A percentile compares a stretch with the other conserved stretches of the same genome.
Evolutionary conservation across 1,140 invertebrate species (phyloP).

Genomic region (Drosophila suzukii): DNA sequence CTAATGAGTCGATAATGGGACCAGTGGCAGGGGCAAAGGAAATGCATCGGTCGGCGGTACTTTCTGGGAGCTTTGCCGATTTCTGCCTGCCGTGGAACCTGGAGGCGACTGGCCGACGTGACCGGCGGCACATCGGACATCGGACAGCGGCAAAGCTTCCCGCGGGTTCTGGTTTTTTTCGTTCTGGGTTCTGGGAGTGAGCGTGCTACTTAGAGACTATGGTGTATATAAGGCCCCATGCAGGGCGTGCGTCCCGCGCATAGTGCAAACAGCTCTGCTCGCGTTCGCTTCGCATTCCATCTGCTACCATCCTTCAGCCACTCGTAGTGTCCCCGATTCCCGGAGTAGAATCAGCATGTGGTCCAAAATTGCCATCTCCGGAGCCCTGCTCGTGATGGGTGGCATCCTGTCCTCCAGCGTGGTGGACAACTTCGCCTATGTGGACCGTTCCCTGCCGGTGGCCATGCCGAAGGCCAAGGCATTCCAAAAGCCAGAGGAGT

Average conservation of each 20-base stretch:
- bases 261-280: slow-evolving; percentile 42
- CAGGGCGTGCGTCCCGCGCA: slow-evolving; percentile 56
- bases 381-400: slow-evolving; percentile 63
- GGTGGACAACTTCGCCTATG: slow-evolving; percentile 70
- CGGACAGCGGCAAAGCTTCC: slow-evolving; percentile 24
- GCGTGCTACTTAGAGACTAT: neutral
- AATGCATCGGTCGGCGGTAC: slow-evolving; percentile 50
- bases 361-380: slow-evolving; percentile 62
- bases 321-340: neutral
- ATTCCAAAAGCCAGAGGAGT: slow-evolving; percentile 34
- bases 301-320: neutral
- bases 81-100: slow-evolving; percentile 21
- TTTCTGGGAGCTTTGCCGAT: slow-evolving; percentile 47
- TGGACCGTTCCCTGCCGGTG: slow-evolving; percentile 64
- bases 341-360: slow-evolving; percentile 45
- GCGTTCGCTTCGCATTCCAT: slow-evolving; percentile 11
- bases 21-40: slow-evolving; percentile 36
- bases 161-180: slow-evolving; percentile 14
- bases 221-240: slow-evolving; percentile 55
- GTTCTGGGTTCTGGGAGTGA: neutral
- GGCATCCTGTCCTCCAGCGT: slow-evolving; percentile 51
- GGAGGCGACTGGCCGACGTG: slow-evolving; percentile 60
- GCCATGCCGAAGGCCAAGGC: slow-evolving; percentile 65
- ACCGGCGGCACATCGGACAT: slow-evolving; percentile 56
- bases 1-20: slow-evolving; percentile 72